Evolutionary conservation across 2,113 vertebrate species (phyloP).

Genomic region (Pterocles burchelli): DNA sequence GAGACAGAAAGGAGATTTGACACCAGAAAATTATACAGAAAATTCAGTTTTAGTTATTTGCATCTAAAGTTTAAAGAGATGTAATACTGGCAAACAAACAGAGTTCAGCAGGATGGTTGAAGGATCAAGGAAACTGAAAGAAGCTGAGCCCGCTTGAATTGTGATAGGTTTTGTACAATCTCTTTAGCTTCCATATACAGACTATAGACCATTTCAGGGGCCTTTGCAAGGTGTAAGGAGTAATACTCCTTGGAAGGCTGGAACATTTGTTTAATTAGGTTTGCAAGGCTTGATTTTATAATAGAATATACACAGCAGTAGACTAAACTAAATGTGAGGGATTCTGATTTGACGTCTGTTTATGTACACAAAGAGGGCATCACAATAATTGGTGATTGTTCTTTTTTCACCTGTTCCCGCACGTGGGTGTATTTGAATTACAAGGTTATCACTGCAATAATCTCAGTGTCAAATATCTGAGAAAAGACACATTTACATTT

Average conservation of each 20-base stretch:
- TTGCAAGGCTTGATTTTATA: background rate
- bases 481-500: background rate
- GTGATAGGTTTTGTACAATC: background rate
- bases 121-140: background rate
- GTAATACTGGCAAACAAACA: background rate
- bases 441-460: background rate
- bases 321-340: background rate
- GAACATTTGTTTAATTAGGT: background rate
- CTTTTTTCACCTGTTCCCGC: background rate
- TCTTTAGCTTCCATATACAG: background rate
- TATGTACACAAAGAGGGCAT: background rate
- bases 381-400: background rate
- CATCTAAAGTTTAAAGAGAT: background rate
- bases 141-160: background rate
- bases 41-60: background rate
- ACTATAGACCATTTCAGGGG: background rate
- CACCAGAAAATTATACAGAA: background rate
- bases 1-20: background rate
- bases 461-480: background rate
- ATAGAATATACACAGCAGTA: background rate
- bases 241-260: background rate
- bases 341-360: background rate
- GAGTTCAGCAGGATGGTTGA: background rate
- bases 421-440: background rate
- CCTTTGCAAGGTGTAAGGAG: background rate